Conservation (phyloP, 2,797 vertebrate genomes). For the Diplodus puntazzo region DNA sequence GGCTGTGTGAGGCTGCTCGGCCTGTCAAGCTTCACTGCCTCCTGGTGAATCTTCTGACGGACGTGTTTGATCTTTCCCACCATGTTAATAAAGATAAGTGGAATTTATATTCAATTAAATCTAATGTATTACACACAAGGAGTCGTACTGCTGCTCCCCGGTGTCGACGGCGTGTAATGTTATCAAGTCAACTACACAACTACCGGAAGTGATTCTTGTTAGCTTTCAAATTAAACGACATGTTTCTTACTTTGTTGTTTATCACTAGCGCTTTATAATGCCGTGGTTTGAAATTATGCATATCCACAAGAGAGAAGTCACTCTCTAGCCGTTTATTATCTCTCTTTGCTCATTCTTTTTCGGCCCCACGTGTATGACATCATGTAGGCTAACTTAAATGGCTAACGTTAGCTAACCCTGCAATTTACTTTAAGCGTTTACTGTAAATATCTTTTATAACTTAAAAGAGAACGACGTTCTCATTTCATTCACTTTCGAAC, state of each 20-base stretch:
- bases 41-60: conserved; percentile 83
- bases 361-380: neutral
- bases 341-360: no score
- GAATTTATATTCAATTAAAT: neutral
- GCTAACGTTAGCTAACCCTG: neutral
- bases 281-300: neutral
- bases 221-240: neutral
- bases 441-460: neutral
- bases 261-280: neutral
- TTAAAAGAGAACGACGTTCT: no score
- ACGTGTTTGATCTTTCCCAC: conserved; percentile 83
- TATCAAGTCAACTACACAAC: neutral
- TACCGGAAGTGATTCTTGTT: conserved; percentile 15
- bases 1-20: neutral
- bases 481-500: fast-evolving
- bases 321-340: neutral
- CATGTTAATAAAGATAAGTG: conserved; percentile 58
- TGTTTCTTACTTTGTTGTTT: neutral
- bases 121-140: neutral
- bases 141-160: neutral
- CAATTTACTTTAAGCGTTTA: neutral
- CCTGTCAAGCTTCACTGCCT: conserved; percentile 75
- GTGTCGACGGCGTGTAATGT: conserved; percentile 1
- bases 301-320: neutral
- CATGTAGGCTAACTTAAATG: neutral